Evolutionary conservation across 35 echinoderm and acorn worm genomes (phyloP), one percentile per base, ranked within the genome.

Genomic region (Eucidaris tribuloides): DNA sequence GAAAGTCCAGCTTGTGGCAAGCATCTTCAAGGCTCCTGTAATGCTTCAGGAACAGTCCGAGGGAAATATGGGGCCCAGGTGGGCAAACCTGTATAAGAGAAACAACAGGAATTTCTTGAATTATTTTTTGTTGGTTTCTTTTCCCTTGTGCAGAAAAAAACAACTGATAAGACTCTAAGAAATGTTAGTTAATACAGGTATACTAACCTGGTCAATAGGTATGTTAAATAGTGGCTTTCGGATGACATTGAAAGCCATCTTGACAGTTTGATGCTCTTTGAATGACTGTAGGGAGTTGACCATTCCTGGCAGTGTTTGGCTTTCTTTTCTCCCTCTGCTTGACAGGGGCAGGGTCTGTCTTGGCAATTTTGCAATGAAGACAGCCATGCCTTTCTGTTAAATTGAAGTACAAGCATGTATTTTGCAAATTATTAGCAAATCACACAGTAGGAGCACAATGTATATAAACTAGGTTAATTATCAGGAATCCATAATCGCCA

Each of bases 21-120:
- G 19, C 19, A 1, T 57, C 28, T 41, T 89, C 64, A 32, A 82
- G 58, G 19, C 20, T 82, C 17, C 14, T 58, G 62, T 45, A 89
- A 39, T 89, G 87, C 27, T 89, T 89, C 38, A 76, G 35, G 64
- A 52, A 89, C 17, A 89, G 56, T 46, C 87, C 87, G 1, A 89
- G 79, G 36, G 79, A 82, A 1, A 83, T 54, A 45, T 89, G 87
- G 22, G 83, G 80, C 39, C 87, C 87, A 50, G 87, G 87, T 39
- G 80, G 78, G 79, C 87, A 89, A 19, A 89, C 87, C 87, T 89
- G 59, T 62, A 27, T 31, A 62, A 62, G 7, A 3, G 59, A 62
- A 7, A 6, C 3, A 30, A 3, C 28, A 29, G 7, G 20, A 19
- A 9, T 58, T 1, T 27, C 15, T 58, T 13, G 0, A 7, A 58